Evolutionary conservation across 2,113 vertebrate genomes (phyloP), one percentile per base, ranked within the genome.

Genomic region (Istiophorus platypterus): DNA sequence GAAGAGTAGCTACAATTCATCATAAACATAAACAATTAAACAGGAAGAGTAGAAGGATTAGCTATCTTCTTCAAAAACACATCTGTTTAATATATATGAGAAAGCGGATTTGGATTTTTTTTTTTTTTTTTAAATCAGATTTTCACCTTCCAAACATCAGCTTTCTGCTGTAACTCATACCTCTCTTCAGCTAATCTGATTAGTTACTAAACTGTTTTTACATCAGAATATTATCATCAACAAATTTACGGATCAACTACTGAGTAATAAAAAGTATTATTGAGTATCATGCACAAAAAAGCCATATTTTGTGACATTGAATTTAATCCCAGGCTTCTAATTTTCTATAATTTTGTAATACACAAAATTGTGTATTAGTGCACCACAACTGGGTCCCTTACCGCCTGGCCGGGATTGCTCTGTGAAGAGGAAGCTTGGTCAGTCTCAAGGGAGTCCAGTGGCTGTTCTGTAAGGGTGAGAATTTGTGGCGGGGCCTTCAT

Each of bases 401-500:
- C 97, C 88, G 91, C 94, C 81, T 97, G 96, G 80, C 80, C 96
- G 47, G 95, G 93, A 84, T 95, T 95, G 81, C 92, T 94, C 82
- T 95, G 92, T 42, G 95, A 76, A 47, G 91, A 59, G 57, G 94
- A 87, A 73, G 84, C 59, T 69, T 93, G 96, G 74, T 98, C 97
- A 47, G 96, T 95, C 90, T 99, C 98, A 87, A 99, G 95, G 74
- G 98, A 99, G 92, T 98, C 97, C 90, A 99, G 95, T 0, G 98
- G 96, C 90, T 95, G 97, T 70, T 99, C 97, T 80, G 95, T 95
- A 26, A 99, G 96, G 0, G 98, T 99, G 84, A 99, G 97, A 77
- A 98, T 93, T 37, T 95, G 96, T 1, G 98, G 98, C 9, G 98
- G 98, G 65, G 98, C 97, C 95, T 98, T 99, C 91, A 99, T 92